Evolutionary conservation across 1,140 invertebrate species (phyloP), one percentile per base, ranked within the genome.

Genomic region (Bombus waltoni): DNA sequence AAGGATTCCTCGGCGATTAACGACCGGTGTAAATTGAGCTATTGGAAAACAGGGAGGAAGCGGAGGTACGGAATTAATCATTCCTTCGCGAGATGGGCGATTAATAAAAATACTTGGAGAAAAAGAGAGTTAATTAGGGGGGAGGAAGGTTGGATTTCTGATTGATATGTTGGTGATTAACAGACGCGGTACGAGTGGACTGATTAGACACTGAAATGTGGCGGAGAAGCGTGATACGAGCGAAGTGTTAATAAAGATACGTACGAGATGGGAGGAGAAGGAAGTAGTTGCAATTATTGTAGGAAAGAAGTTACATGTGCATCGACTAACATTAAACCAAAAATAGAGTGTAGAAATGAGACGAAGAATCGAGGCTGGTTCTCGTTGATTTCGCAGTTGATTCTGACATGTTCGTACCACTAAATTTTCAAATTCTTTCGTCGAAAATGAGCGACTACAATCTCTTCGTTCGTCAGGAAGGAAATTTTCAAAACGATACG

Each of bases 1-100:
- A 9, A 59, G 75, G 57, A 77, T 62, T 40, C 28, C 8, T 62
- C 76, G 74, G 59, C 83, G 83, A 88, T 91, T 86, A 88, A 88
- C 75, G 65, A 73, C 66, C 38, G 66, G 84, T 71, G 65, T 81
- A 84, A 87, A 90, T 83, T 75, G 71, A 74, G 18, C 53, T 38
- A 44, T 9, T 28, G 8, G 25, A 25, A 22, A 68, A 53, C 22
- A 15, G 38, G 25, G 28, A n/a, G 11, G 22, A 40, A 1, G n/a
- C 22, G 3, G 13, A 28, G 25, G 38, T 5, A 28, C 28, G 38
- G 68, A 9, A 68, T 68, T 68, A 38, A 68, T 68, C 35, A 32
- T 32, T 18, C 35, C n/a, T 66, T 18, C 18, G 35, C 10, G 22
- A 4, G 38, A 40, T 25, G 38, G 5, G 6, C 1, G 47, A 76